Conservation (phyloP, 64 coral and sea anemone genomes). For the Stichodactyla mertensii region DNA sequence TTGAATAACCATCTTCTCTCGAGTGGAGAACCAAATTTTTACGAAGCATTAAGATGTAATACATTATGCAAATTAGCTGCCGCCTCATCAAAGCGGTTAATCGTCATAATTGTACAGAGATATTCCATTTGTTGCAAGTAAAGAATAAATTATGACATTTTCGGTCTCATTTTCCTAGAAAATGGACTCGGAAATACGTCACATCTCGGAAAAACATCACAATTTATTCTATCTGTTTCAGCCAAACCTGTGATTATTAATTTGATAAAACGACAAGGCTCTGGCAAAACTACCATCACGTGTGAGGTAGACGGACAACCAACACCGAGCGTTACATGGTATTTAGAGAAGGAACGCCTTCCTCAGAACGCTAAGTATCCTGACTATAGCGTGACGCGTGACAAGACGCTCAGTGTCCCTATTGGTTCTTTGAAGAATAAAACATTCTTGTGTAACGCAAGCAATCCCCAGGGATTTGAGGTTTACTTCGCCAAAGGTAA, state of each 20-base stretch:
- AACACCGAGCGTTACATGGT: slow-evolving; percentile 55
- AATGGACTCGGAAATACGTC: no score
- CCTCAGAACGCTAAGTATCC: slow-evolving; percentile 44
- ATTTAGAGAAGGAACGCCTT: slow-evolving; percentile 23
- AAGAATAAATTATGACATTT: no score
- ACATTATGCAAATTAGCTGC: no score
- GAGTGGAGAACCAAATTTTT: no score
- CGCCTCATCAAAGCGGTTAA: no score
- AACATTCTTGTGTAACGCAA: slow-evolving; percentile 52
- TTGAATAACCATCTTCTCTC: no score
- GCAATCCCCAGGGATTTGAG: slow-evolving; percentile 50
- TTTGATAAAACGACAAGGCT: not conserved
- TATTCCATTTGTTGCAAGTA: no score
- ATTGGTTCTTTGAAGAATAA: slow-evolving; percentile 22
- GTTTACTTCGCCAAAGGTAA: slow-evolving; percentile 57
- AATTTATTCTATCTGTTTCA: not conserved
- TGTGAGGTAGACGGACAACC: slow-evolving; percentile 61
- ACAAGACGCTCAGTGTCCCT: slow-evolving; percentile 36
- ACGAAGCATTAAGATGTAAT: no score
- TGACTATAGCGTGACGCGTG: slow-evolving; percentile 35
- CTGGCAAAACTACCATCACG: not conserved
- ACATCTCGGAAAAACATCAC: no score
- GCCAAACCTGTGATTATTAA: not conserved
- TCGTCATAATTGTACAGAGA: no score
- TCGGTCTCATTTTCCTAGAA: no score